phyloP scores from a whole-genome alignment of 2,113 vertebrate species.

The Anhinga anhinga region DNA sequence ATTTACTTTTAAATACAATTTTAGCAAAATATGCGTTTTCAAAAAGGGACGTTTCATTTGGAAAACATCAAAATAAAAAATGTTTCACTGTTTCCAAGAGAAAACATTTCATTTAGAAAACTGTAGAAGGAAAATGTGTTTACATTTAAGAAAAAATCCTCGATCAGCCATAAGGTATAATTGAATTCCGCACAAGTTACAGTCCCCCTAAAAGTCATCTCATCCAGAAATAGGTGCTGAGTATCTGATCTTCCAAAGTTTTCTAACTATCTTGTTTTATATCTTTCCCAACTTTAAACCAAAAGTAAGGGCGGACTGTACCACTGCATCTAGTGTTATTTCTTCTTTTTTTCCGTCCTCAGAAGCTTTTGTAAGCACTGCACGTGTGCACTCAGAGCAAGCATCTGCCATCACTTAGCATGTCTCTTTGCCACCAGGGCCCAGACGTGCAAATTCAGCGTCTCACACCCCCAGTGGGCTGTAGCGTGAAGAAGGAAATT shows the following conservation, averaged over 20 bases:
- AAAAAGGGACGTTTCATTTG: neutral
- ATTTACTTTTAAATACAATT: neutral
- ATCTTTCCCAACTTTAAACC: neutral
- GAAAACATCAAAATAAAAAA: neutral
- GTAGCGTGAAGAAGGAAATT: neutral
- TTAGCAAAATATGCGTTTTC: neutral
- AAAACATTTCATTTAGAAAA: slow-evolving; percentile 12
- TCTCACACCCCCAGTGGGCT: slow-evolving; percentile 20
- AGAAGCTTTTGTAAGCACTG: neutral
- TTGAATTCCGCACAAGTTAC: neutral
- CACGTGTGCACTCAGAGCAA: neutral
- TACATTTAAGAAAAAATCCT: neutral
- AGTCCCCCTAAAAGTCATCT: neutral
- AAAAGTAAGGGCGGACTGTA: neutral
- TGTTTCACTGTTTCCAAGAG: neutral
- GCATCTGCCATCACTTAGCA: neutral
- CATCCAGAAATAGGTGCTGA: neutral
- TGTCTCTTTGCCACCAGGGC: neutral
- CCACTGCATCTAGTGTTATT: neutral
- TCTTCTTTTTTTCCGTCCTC: neutral
- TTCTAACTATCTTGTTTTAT: neutral
- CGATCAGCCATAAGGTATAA: neutral
- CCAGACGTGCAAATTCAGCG: slow-evolving; percentile 25
- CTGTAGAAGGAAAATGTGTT: neutral
- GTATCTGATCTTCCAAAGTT: neutral